Conservation (phyloP, 2,888 invertebrate genomes). For the Tinea pellionella region DNA sequence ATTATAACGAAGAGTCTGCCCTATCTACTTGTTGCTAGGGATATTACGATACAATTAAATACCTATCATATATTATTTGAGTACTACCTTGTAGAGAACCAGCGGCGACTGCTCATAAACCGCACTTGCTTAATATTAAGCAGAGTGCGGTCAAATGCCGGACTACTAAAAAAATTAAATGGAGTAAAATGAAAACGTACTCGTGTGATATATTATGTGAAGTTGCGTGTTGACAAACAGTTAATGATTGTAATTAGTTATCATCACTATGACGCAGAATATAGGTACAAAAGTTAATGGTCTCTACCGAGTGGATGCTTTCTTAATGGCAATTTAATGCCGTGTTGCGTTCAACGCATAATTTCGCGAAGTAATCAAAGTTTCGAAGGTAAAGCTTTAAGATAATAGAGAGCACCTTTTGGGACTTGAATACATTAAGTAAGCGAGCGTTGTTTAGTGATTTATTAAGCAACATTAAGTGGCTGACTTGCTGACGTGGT, state of each 20-base stretch:
- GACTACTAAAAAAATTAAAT: no score
- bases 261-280: background rate
- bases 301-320: conserved; percentile 36
- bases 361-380: conserved; percentile 54
- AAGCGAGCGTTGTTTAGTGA: conserved; percentile 40
- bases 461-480: conserved; percentile 26
- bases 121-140: no score
- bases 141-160: no score
- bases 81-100: no score
- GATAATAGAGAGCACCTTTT: conserved; percentile 44
- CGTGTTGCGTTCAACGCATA: conserved; percentile 36
- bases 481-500: conserved; percentile 25
- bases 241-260: background rate
- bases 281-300: conserved; percentile 29
- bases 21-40: no score
- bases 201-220: background rate
- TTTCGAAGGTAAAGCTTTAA: conserved; percentile 23
- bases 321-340: conserved; percentile 58
- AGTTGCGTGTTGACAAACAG: background rate
- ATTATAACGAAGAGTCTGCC: no score
- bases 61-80: no score
- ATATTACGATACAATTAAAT: no score
- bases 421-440: conserved; percentile 43
- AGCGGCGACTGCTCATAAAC: no score
- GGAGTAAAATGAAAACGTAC: no score